Evolutionary conservation across 2,797 vertebrate species (phyloP), one percentile per base, ranked within the genome.

Genomic region (Coluber constrictor): DNA sequence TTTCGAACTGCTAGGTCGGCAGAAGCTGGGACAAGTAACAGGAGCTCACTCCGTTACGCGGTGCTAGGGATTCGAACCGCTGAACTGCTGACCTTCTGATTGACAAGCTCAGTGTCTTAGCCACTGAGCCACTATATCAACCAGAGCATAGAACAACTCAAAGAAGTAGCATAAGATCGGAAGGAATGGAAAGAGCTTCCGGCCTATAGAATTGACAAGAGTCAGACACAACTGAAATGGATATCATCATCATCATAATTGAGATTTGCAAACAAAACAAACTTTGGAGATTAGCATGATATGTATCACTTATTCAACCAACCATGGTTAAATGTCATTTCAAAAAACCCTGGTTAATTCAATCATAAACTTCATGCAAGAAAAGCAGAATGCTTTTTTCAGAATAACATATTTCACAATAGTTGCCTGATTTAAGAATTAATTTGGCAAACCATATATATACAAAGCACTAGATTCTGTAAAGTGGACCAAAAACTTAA

Each of bases 401-500:
- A 6, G 94, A 0, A 88, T 2, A 66, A 54, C 0, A 93, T 16
- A 16, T 89, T 94, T 87, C 29, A 3, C 16, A 66, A 4, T 3
- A 70, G 92, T 56, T 16, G 16, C 43, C 89, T 20, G 23, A 37
- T 91, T 88, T 91, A 90, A 0, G 7, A 13, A 94, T 96, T 93
- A 90, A 92, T 91, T 94, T 95, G 94, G 74, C 60, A 94, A 90
- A 66, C n/a, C 66, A 90, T 59, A 18, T 57, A 13, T 91, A 97
- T 91, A 93, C 90, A 96, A 74, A 61, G 92, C 10, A 93, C 37
- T 27, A 79, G 13, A 96, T 96, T 96, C 43, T 92, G 93, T 94
- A 94, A 96, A 94, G 89, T 91, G 93, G 94, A 94, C 95, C 96
- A 90, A 96, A 96, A 92, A 96, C 91, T 94, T 88, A 70, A 97